Percentiles rank a stretch among this genome's conserved stretches.
phyloP scores from a whole-genome alignment of 2,113 vertebrate genomes.

The Pipra filicauda region DNA sequence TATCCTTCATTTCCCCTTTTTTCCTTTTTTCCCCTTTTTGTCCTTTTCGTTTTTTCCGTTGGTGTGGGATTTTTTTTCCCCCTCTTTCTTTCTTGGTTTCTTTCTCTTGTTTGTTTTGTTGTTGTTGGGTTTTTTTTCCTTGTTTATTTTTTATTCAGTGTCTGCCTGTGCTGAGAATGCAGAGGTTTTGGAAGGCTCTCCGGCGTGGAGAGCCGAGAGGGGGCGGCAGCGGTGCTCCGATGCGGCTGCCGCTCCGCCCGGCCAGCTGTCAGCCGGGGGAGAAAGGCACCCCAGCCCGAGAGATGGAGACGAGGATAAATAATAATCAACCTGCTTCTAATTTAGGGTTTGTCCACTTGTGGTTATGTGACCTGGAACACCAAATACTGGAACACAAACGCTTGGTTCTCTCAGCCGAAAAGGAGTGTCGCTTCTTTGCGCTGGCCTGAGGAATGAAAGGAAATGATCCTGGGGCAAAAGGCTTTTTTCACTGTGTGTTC shows the following conservation, averaged over 20 bases:
- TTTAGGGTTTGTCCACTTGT: neutral
- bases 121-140: neutral
- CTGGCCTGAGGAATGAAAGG: neutral
- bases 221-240: neutral
- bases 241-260: neutral
- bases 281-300: neutral
- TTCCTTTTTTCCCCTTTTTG: accelerated
- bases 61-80: no score
- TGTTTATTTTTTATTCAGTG: no score
- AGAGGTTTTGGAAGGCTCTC: accelerated
- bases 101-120: no score
- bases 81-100: no score
- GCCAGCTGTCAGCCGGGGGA: neutral
- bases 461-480: neutral
- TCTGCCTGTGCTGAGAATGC: accelerated
- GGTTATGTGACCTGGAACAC: neutral
- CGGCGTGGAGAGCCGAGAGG: neutral
- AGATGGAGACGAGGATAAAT: accelerated
- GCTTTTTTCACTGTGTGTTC: accelerated
- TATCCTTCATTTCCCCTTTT: accelerated
- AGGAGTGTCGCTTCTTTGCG: accelerated
- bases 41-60: neutral
- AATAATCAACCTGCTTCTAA: accelerated
- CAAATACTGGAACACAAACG: neutral
- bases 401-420: neutral